Conservation (phyloP, 2,113 vertebrate species). For the Trichechus manatus region DNA sequence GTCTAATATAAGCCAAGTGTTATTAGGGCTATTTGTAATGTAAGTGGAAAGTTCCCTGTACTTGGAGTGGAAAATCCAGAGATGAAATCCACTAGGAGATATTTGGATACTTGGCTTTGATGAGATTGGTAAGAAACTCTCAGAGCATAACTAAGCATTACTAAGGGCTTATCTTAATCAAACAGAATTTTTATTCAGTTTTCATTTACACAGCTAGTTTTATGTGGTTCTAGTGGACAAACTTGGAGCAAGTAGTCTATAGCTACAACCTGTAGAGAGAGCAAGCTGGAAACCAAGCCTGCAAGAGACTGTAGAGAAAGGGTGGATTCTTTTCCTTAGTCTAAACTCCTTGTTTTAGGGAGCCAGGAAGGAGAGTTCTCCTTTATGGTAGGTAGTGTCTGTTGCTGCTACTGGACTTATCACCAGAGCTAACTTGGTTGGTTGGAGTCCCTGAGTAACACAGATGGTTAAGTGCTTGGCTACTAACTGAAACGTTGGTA, state of each 20-base stretch:
- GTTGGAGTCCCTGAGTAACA: too few relatives aligned
- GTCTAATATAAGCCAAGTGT: background rate
- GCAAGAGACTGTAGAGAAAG: background rate
- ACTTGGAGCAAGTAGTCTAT: background rate
- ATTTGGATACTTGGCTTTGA: background rate
- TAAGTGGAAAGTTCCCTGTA: background rate
- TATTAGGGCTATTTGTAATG: background rate
- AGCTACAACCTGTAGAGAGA: background rate
- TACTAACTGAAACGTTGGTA: too few relatives aligned
- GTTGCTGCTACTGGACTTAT: background rate
- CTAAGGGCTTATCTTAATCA: background rate
- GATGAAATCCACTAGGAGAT: background rate
- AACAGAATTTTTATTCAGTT: background rate
- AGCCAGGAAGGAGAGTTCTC: background rate
- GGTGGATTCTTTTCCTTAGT: background rate
- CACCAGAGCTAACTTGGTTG: too few relatives aligned
- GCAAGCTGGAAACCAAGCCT: background rate
- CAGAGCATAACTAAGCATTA: background rate
- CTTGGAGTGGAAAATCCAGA: background rate
- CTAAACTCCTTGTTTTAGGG: background rate
- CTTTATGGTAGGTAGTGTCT: background rate
- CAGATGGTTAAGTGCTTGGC: too few relatives aligned
- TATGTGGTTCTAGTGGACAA: background rate
- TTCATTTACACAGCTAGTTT: background rate
- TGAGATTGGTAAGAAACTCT: background rate